Base-by-base conservation (phyloP, 2,888 invertebrate genomes). In the Craniophora ligustri region DNA sequence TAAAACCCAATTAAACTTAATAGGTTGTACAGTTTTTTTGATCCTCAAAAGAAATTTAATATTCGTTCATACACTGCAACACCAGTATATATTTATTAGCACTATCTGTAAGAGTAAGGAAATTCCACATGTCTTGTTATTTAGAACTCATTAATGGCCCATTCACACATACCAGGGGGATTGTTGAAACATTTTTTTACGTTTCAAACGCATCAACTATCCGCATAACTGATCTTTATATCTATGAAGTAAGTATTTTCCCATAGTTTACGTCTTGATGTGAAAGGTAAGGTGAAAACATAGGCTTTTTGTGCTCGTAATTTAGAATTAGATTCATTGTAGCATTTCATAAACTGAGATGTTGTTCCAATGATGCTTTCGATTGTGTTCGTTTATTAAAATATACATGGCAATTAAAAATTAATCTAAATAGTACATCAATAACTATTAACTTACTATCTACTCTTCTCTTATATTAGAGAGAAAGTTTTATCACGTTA, bases 71-170 rank as follows among this genome's bases (percentile, higher is more conserved):
- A 35, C 21, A 54, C 53, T 3, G 44, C 48, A 35, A 58, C 71
- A 67, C 60, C 53, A 46, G 23, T 45, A 51, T 60, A 54, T 67
- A 70, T 65, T 72, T 58, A 80, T 79, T 79, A 80, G 61, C 58
- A 59, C 65, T 51, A 57, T 62, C 59, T 55, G 42, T 50, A 54
- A 55, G 26, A 61, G 57, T 64, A 60, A 71, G 75, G 68, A 77
- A 78, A 82, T 82, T 63, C 80, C 76, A 75, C 54, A 58, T 77
- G 76, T 72, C 54, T 67, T 55, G 74, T 78, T 75, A 77, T 76
- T 73, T 71, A 79, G 77, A 76, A 68, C 76, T 77, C 78, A 79
- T 75, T 82, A 80, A 75, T 66, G 56, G 62, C 60, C 80, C 71
- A 81, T 82, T 81, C 78, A 82, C 70, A 79, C 76, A 78, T 78